Conservation (phyloP, 2,113 vertebrate species). For the Trinectes maculatus region DNA sequence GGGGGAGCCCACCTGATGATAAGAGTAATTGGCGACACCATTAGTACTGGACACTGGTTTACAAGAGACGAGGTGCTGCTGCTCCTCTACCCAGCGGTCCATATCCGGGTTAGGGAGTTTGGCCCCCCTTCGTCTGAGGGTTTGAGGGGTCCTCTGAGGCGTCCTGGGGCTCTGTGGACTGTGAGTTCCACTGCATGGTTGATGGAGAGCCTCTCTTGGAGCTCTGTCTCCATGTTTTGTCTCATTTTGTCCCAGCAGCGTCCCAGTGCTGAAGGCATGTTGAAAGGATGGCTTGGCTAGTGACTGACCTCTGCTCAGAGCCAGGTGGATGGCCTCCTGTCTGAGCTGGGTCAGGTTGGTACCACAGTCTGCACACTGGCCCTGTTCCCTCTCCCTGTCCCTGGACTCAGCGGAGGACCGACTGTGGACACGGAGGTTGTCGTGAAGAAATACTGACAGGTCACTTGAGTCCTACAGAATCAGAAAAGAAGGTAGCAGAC, state of each 20-base stretch:
- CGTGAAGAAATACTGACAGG: slow-evolving; percentile 82
- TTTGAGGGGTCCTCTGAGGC: slow-evolving; percentile 78
- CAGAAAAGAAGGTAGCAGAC: background rate
- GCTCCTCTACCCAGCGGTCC: slow-evolving; percentile 88
- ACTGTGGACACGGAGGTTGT: slow-evolving; percentile 90
- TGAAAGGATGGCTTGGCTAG: slow-evolving; percentile 59
- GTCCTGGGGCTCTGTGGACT: slow-evolving; percentile 73
- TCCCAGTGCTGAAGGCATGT: slow-evolving; percentile 26
- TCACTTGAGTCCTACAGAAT: slow-evolving; percentile 60
- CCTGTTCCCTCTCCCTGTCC: slow-evolving; percentile 89
- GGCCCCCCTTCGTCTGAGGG: slow-evolving; percentile 76
- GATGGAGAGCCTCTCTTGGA: slow-evolving; percentile 46
- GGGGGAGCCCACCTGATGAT: slow-evolving; percentile 85
- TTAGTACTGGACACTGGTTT: slow-evolving; percentile 83
- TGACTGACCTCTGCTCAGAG: slow-evolving; percentile 82
- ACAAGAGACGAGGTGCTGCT: slow-evolving; percentile 87
- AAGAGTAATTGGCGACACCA: slow-evolving; percentile 85
- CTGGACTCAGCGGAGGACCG: slow-evolving; percentile 82
- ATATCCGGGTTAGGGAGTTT: slow-evolving; percentile 87
- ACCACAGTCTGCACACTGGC: slow-evolving; percentile 89
- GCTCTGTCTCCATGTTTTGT: slow-evolving; percentile 52
- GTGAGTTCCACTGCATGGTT: slow-evolving; percentile 40
- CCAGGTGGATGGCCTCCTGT: slow-evolving; percentile 93
- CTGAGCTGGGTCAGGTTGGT: slow-evolving; percentile 91
- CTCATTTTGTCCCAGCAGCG: slow-evolving; percentile 50